Evolutionary conservation across 2,888 invertebrate genomes (phyloP).

Genomic region (Seladonia tumulorum): DNA sequence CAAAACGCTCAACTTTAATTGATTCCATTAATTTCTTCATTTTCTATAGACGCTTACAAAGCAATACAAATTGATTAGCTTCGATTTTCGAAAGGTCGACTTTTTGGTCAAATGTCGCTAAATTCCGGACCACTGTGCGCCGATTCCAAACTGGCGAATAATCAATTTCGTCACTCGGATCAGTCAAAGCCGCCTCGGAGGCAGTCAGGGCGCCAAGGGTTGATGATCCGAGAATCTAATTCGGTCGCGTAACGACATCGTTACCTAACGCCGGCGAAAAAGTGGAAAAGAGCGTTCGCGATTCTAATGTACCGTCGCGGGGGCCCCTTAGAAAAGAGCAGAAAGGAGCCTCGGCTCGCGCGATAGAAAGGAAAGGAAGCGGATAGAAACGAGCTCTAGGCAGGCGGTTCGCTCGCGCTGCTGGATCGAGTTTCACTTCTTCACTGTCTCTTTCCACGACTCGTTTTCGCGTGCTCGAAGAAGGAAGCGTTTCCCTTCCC

Average conservation of each 20-base stretch:
- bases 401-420: slow-evolving; percentile 48
- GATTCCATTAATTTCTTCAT: too few relatives aligned
- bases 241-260: slow-evolving; percentile 2
- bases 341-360: slow-evolving; percentile 57
- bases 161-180: background rate
- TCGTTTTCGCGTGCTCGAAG: slow-evolving; percentile 63
- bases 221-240: slow-evolving; percentile 16
- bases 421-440: slow-evolving; percentile 73
- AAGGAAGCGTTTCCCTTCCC: slow-evolving; percentile 54
- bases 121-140: too few relatives aligned
- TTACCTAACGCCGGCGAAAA: slow-evolving; percentile 6
- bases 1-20: too few relatives aligned
- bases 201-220: slow-evolving; percentile 1
- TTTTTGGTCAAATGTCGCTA: too few relatives aligned
- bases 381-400: slow-evolving; percentile 65
- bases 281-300: slow-evolving; percentile 20
- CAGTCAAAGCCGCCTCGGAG: background rate
- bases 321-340: slow-evolving; percentile 35
- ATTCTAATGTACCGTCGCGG: slow-evolving; percentile 45
- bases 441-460: slow-evolving; percentile 68
- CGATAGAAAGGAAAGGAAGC: slow-evolving; percentile 67
- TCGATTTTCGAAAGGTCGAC: too few relatives aligned
- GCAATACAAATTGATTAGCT: too few relatives aligned
- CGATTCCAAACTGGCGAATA: background rate
- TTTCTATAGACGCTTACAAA: too few relatives aligned